phyloP scores from a whole-genome alignment of 2,113 vertebrate species.

The Cheilinus undulatus region DNA sequence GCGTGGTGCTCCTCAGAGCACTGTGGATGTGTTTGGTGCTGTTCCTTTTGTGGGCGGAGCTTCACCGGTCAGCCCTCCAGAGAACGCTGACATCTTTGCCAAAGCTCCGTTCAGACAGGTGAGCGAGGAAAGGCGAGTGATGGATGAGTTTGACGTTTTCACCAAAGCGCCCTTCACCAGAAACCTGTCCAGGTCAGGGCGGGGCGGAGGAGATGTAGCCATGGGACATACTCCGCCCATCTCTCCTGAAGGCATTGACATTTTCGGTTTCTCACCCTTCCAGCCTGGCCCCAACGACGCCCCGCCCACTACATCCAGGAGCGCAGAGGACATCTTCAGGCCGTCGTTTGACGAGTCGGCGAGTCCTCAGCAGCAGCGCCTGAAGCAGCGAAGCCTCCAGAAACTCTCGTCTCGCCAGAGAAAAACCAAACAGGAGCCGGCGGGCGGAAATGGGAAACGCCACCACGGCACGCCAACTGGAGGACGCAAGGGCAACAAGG shows the following conservation, averaged over 20 bases:
- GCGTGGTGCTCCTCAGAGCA: neutral
- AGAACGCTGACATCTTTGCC: constrained; percentile 69
- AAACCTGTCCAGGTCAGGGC: constrained; percentile 83
- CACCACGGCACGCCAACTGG: constrained; percentile 92
- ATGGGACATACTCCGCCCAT: constrained; percentile 77
- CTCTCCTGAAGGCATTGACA: constrained; percentile 85
- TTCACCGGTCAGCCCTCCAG: constrained; percentile 55
- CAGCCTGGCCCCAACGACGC: constrained; percentile 77
- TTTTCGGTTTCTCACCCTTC: constrained; percentile 94
- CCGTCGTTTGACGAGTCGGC: constrained; percentile 87
- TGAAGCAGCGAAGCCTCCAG: constrained; percentile 93
- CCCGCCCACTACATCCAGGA: constrained; percentile 69
- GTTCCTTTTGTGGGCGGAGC: constrained; percentile 87
- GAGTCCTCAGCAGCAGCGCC: constrained; percentile 87
- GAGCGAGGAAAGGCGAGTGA: constrained; percentile 70
- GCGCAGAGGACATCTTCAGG: constrained; percentile 88
- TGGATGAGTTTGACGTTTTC: constrained; percentile 94
- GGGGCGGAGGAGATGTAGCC: constrained; percentile 34
- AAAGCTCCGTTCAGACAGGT: constrained; percentile 74
- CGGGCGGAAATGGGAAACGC: constrained; percentile 89
- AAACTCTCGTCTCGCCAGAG: constrained; percentile 91
- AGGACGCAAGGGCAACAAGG: constrained; percentile 87
- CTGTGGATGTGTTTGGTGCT: constrained; percentile 87
- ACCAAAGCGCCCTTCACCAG: constrained; percentile 94
- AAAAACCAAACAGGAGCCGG: constrained; percentile 90